Evolutionary conservation across 2,888 invertebrate species (phyloP), one percentile per base, ranked within the genome.

Genomic region (Rhagonycha fulva): DNA sequence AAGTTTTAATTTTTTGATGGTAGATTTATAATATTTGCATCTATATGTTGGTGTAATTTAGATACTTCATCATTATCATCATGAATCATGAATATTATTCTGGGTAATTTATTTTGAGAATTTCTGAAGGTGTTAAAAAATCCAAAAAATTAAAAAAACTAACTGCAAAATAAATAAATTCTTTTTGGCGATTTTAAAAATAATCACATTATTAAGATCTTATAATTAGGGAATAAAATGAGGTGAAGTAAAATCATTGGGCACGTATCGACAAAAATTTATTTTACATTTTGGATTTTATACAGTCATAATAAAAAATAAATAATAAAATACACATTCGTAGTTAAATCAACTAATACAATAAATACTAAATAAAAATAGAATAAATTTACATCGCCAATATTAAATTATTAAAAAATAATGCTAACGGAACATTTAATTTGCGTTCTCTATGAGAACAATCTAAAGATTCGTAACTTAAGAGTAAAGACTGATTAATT

Each of bases 311-410:
- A 68, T 28, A 67, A 72, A 67, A 72, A 72, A 72, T 72, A 68
- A 72, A 72, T 72, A 72, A 72, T 67, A 72, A 72, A 19, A 63
- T 47, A 70, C 26, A 47, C 61, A 61, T 71, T 47, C 47, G 47
- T n/a, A 47, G n/a, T 47, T 47, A 47, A 47, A 47, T 47, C 12
- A 47, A 47, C 47, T 47, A 47, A 47, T 75, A 71, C 32, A 75
- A 75, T 75, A 75, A 75, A 75, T 75, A 75, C 68, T 71, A 75
- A 70, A 74, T 32, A 72, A 66, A 72, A 71, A 23, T 62, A 14
- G 14, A 32, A 70, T 67, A 68, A 75, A 75, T 71, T 75, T 75
- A 75, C 75, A 71, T 75, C 71, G 24, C 68, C 70, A 70, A 69
- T 62, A 70, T 47, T 47, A 47, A 47, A 47, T 47, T 47, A 47